Conservation (phyloP, 2,113 vertebrate species). For the Forbesichthys agassizii region DNA sequence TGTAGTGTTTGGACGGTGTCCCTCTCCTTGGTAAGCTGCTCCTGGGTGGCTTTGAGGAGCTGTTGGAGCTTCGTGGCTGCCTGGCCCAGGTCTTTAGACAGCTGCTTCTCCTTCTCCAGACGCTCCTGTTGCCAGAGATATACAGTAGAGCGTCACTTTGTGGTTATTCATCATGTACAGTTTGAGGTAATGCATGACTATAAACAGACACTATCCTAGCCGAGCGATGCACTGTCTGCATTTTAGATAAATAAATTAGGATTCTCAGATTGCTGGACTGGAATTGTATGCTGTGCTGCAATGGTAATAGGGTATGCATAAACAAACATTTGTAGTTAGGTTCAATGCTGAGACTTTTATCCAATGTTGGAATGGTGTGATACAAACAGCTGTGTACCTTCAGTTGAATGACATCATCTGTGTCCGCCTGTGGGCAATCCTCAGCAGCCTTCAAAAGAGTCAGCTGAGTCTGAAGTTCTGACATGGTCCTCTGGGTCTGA, state of each 20-base stretch:
- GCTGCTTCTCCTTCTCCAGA: constrained; percentile 90
- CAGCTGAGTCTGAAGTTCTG: constrained; percentile 84
- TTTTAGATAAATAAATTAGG: no score
- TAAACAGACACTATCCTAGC: no score
- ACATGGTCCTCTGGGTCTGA: constrained; percentile 79
- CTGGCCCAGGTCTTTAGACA: constrained; percentile 87
- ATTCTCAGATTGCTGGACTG: no score
- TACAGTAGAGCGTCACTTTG: not conserved
- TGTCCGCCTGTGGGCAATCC: constrained; percentile 60
- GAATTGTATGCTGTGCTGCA: no score
- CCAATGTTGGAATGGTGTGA: no score
- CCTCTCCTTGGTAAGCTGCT: constrained; percentile 87
- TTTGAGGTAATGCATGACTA: no score
- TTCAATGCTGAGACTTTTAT: no score
- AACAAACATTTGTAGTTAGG: no score
- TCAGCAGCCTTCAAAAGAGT: constrained; percentile 79
- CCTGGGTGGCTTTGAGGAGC: constrained; percentile 86
- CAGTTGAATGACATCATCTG: constrained; percentile 78
- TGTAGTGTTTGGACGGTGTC: constrained; percentile 83
- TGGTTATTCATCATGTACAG: no score
- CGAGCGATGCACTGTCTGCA: no score
- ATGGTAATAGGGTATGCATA: no score
- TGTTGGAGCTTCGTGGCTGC: constrained; percentile 91
- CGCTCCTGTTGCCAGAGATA: constrained; percentile 78
- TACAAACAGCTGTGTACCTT: constrained; percentile 74